phyloP scores from a whole-genome alignment of 2,113 vertebrate species.

The Scalopus aquaticus region DNA sequence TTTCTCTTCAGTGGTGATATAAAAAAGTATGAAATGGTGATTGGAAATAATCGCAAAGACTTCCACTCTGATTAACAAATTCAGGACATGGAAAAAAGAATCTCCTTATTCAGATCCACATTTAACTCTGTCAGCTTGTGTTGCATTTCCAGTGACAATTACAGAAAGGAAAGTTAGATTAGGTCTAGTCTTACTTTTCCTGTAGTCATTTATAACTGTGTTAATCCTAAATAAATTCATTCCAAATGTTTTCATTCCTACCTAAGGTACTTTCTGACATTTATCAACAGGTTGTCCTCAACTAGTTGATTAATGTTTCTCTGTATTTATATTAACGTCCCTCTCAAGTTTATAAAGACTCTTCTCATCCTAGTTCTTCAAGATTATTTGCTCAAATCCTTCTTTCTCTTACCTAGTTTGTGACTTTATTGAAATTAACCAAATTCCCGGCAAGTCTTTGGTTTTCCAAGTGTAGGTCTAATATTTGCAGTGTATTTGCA shows the following conservation, averaged over 20 bases:
- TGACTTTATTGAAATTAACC: background rate
- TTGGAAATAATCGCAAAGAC: background rate
- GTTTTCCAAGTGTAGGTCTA: background rate
- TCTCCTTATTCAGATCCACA: background rate
- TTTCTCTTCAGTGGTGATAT: background rate
- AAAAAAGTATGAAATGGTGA: background rate
- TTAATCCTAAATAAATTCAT: background rate
- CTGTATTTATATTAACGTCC: background rate
- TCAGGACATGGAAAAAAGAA: background rate
- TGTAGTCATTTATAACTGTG: background rate
- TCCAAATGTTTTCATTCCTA: background rate
- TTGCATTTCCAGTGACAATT: background rate
- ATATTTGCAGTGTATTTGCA: background rate
- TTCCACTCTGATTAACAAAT: background rate
- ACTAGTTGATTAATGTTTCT: background rate
- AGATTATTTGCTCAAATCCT: background rate
- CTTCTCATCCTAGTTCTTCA: background rate
- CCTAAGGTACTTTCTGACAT: background rate
- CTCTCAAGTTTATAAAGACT: background rate
- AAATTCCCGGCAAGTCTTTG: background rate
- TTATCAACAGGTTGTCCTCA: background rate
- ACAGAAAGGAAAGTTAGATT: background rate
- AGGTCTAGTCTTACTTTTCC: background rate
- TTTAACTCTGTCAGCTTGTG: background rate
- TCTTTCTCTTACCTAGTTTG: background rate